Evolutionary conservation across 2,797 vertebrate genomes (phyloP).

Genomic region (Euthynnus affinis): DNA sequence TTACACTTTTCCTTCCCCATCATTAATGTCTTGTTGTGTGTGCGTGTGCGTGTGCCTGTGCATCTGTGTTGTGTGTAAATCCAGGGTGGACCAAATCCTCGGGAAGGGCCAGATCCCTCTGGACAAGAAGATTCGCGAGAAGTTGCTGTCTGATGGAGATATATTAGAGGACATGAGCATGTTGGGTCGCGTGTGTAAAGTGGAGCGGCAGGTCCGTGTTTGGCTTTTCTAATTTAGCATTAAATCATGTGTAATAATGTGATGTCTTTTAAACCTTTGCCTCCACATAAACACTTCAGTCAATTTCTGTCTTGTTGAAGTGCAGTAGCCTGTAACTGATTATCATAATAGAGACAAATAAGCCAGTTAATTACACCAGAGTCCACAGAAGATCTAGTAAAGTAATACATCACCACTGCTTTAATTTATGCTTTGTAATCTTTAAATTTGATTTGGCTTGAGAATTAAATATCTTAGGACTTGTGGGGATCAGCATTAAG

Average conservation of each 20-base stretch:
- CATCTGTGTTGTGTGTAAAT: slow-evolving; percentile 25
- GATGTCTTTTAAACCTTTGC: background rate
- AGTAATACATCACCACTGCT: background rate
- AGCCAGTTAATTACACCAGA: background rate
- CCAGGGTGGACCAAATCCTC: slow-evolving; percentile 97
- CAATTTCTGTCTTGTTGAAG: background rate
- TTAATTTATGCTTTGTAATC: background rate
- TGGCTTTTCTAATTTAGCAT: background rate
- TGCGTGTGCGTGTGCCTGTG: background rate
- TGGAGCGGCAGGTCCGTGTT: slow-evolving; percentile 94
- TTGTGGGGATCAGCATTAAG: background rate
- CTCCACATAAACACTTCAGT: background rate
- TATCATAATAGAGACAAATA: background rate
- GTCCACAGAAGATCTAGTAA: background rate
- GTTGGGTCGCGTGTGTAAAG: slow-evolving; percentile 97
- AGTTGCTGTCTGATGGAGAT: slow-evolving; percentile 93
- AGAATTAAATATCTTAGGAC: background rate
- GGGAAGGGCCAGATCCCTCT: slow-evolving; percentile 96
- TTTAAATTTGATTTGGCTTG: background rate
- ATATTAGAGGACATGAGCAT: slow-evolving; percentile 95
- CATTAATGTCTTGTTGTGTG: slow-evolving; percentile 23
- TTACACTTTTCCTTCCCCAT: background rate
- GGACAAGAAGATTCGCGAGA: slow-evolving; percentile 95
- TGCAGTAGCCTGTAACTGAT: background rate
- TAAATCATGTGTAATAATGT: background rate